phyloP scores from a whole-genome alignment of 2,113 vertebrate species.

The Marmota flaviventris region DNA sequence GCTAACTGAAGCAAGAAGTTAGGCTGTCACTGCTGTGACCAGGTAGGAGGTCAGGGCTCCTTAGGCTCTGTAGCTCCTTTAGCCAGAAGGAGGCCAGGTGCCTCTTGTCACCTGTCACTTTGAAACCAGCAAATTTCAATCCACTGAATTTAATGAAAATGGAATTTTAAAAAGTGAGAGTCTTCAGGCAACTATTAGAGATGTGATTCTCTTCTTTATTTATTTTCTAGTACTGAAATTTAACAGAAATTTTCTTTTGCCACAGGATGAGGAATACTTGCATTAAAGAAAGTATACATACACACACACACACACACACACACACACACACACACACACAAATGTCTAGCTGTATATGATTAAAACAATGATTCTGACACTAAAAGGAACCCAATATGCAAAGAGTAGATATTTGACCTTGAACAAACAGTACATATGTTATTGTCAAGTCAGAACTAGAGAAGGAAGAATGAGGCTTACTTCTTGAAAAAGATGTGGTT shows the following conservation, averaged over 20 bases:
- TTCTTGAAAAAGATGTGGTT: slow-evolving; percentile 46
- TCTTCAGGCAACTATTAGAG: not conserved
- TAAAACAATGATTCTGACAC: slow-evolving; percentile 34
- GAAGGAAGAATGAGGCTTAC: not conserved
- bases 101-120: not conserved
- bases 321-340: not conserved
- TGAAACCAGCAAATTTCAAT: not conserved
- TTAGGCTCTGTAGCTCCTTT: not conserved
- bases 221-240: slow-evolving; percentile 52
- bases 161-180: not conserved
- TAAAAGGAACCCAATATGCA: not conserved
- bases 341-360: not conserved
- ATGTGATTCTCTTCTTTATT: slow-evolving; percentile 26
- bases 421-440: not conserved
- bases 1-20: not conserved
- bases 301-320: not conserved
- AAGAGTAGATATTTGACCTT: slow-evolving; percentile 40
- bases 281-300: slow-evolving; percentile 23
- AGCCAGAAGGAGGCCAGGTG: not conserved
- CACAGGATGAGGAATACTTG: slow-evolving; percentile 17
- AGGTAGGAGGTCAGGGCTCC: not conserved
- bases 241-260: slow-evolving; percentile 17
- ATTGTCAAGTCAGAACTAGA: slow-evolving; percentile 33
- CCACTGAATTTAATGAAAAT: not conserved
- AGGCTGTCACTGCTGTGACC: not conserved